A percentile compares a stretch with the other conserved stretches of the same genome.
phyloP scores from a whole-genome alignment of 2,888 invertebrate species.

The Pardosa pseudoannulata region DNA sequence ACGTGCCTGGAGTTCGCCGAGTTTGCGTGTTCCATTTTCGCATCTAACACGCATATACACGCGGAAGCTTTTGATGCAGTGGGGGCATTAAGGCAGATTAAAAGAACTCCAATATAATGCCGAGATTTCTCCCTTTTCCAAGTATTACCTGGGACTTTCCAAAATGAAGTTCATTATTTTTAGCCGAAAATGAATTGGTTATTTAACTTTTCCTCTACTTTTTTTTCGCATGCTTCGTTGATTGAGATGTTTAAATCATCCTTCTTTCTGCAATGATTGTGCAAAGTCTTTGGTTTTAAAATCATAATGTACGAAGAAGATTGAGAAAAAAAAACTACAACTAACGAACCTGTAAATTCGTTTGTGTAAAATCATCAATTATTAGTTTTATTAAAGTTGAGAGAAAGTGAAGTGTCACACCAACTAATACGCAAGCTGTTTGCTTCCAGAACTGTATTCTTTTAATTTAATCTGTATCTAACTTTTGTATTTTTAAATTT shows the following conservation, averaged over 20 bases:
- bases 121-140: background rate
- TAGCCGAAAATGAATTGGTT: conserved; percentile 19
- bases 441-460: conserved; percentile 49
- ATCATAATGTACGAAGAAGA: too few relatives aligned
- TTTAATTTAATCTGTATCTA: too few relatives aligned
- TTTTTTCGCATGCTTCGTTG: background rate
- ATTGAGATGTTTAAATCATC: conserved; percentile 23
- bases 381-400: too few relatives aligned
- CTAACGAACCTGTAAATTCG: too few relatives aligned
- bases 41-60: conserved; percentile 27
- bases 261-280: background rate
- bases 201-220: conserved; percentile 20
- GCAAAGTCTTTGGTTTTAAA: background rate
- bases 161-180: conserved; percentile 21
- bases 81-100: conserved; percentile 35
- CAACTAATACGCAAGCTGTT: conserved; percentile 30
- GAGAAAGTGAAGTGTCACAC: conserved; percentile 39
- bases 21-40: conserved; percentile 33
- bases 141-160: conserved; percentile 17
- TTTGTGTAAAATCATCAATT: too few relatives aligned
- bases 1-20: conserved; percentile 4
- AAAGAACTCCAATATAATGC: conserved; percentile 37
- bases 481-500: background rate
- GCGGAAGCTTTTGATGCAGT: conserved; percentile 10
- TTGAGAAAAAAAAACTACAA: too few relatives aligned